Evolutionary conservation across 2,113 vertebrate genomes (phyloP).

Genomic region (pig (Sus scrofa)): DNA sequence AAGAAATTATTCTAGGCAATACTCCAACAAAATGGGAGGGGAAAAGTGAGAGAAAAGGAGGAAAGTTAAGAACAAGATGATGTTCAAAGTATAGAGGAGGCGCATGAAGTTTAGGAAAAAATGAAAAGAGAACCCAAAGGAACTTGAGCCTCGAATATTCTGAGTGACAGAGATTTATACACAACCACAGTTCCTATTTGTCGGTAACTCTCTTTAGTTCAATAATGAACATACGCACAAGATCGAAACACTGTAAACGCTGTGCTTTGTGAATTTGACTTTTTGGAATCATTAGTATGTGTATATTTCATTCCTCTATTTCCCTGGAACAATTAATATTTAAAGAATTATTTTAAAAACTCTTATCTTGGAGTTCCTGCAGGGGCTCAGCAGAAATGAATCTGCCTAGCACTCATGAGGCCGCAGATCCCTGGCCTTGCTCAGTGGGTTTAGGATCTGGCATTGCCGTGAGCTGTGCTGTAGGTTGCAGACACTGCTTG

Average conservation of each 20-base stretch:
- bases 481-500: too few species aligned
- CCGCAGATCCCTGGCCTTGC: too few species aligned
- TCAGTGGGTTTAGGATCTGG: too few species aligned
- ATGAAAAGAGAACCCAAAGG: neutral
- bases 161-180: neutral
- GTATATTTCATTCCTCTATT: constrained; percentile 42
- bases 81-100: neutral
- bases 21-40: neutral
- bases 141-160: neutral
- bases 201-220: constrained; percentile 9
- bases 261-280: constrained; percentile 6
- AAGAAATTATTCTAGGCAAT: neutral
- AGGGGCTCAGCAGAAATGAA: too few species aligned
- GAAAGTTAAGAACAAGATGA: neutral
- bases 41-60: neutral
- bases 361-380: too few species aligned
- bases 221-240: constrained; percentile 6
- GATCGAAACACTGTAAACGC: constrained; percentile 1
- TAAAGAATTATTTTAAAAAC: constrained; percentile 14
- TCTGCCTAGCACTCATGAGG: too few species aligned
- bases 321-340: neutral
- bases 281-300: neutral
- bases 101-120: neutral
- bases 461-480: too few species aligned
- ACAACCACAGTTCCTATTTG: neutral